Base-by-base conservation (phyloP, 2,797 vertebrate species). In the Pogoniulus pusillus region DNA sequence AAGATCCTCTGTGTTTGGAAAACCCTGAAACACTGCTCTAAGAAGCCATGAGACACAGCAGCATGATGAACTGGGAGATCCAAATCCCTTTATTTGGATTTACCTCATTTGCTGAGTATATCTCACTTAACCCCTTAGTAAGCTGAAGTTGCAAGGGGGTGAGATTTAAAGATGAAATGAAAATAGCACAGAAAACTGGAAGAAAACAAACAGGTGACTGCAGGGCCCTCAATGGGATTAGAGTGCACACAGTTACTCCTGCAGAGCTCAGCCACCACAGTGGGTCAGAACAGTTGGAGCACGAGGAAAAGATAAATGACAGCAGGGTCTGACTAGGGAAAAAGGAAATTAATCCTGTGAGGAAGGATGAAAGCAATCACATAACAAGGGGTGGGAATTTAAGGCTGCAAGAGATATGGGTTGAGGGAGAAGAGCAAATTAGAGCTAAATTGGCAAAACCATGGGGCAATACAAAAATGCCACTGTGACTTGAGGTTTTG, bases 41-140 rank as follows among this genome's bases (percentile, higher is more conserved):
- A 84, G 57, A 71, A 69, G 62, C 43, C 32, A 23, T 27, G 58
- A 90, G 57, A 68, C 34, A 54, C 83, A 91, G 85, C 73, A 75
- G 59, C 87, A 58, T 0, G 12, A 83, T 63, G 32, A 87, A 23
- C 62, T 54, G 76, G 73, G 82, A 90, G 80, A 84, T 58, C 65
- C 73, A 94, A 90, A 93, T 93, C 88, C 79, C 62, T 91, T 90
- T 93, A 93, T 94, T 93, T 91, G 90, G 84, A 58, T 89, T 94
- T 71, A 94, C 93, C 89, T 74, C 43, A 11, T 93, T 94, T 91
- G 35, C 73, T 77, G 84, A 41, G 4, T 82, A 23, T 39, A 80
- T 79, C 90, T 93, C 80, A 76, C 88, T 93, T 96, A 89, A 91
- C 85, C 71, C 87, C 79, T 93, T 88, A 87, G 85, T 30, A 66